Conservation (phyloP, 1,140 invertebrate species). For the Tribolium castaneum region DNA sequence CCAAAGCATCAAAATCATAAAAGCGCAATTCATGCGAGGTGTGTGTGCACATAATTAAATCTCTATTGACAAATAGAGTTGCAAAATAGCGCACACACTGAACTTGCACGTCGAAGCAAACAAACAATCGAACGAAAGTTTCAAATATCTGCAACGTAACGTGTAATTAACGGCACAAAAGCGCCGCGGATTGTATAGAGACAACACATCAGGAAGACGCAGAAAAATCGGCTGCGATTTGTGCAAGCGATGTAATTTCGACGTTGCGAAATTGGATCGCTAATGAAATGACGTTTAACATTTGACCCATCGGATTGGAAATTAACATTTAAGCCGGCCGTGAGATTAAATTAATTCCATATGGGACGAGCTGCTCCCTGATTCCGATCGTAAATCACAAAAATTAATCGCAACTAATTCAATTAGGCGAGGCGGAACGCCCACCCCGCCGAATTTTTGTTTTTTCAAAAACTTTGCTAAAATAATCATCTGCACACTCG, state of each 20-base stretch:
- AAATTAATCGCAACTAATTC: constrained; percentile 19
- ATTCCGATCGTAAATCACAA: constrained; percentile 15
- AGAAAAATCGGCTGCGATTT: neutral
- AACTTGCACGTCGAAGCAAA: neutral
- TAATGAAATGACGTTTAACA: constrained; percentile 39
- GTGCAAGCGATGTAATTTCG: neutral
- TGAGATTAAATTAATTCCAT: constrained; percentile 12
- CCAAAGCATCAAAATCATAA: neutral
- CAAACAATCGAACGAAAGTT: neutral
- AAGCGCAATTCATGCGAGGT: neutral
- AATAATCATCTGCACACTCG: neutral
- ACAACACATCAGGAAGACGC: neutral
- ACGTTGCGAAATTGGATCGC: constrained; percentile 30
- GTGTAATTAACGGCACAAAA: constrained; percentile 17
- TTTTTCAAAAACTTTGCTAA: neutral
- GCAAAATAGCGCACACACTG: constrained; percentile 19
- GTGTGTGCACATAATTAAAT: constrained; percentile 2
- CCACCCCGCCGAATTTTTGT: neutral
- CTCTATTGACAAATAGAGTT: constrained; percentile 14
- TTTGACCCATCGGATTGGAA: constrained; percentile 35
- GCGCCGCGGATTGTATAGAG: neutral
- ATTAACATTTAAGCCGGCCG: constrained; percentile 21
- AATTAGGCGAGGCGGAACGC: constrained; percentile 12
- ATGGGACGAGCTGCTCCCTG: neutral
- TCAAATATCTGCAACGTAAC: constrained; percentile 5